Evolutionary conservation across 2,113 vertebrate genomes (phyloP).

Genomic region (Notiomystis cincta): DNA sequence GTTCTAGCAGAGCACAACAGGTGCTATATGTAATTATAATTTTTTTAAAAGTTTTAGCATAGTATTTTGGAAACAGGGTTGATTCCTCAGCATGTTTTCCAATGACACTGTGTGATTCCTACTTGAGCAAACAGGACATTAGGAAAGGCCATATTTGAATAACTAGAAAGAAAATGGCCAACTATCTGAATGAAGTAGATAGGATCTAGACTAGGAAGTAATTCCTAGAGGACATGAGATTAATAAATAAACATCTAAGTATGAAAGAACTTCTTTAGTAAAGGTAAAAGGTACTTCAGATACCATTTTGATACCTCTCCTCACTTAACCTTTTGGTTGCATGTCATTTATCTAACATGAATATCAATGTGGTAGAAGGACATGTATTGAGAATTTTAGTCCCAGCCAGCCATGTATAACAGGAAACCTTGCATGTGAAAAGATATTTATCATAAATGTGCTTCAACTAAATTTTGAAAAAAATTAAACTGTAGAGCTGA

Average conservation of each 20-base stretch:
- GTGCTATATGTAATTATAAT: too few species aligned
- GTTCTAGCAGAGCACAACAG: background rate
- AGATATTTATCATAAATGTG: background rate
- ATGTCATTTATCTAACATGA: background rate
- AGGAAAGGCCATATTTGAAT: background rate
- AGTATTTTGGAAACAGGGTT: background rate
- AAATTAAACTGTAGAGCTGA: background rate
- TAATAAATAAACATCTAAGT: background rate
- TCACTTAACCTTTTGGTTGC: background rate
- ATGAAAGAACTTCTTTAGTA: background rate
- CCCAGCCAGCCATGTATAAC: background rate
- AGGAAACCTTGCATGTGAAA: background rate
- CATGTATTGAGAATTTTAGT: background rate
- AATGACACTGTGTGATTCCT: background rate
- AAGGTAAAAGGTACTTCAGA: background rate
- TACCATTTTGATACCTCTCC: background rate
- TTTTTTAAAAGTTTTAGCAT: background rate
- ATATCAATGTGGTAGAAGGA: background rate
- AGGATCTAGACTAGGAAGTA: background rate
- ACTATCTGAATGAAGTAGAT: background rate
- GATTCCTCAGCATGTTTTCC: background rate
- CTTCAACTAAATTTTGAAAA: background rate
- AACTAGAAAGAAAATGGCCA: background rate
- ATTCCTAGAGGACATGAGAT: background rate
- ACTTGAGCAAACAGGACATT: background rate